Conservation (phyloP, 92 coral and sea anemone genomes). For the Metridium senile region DNA sequence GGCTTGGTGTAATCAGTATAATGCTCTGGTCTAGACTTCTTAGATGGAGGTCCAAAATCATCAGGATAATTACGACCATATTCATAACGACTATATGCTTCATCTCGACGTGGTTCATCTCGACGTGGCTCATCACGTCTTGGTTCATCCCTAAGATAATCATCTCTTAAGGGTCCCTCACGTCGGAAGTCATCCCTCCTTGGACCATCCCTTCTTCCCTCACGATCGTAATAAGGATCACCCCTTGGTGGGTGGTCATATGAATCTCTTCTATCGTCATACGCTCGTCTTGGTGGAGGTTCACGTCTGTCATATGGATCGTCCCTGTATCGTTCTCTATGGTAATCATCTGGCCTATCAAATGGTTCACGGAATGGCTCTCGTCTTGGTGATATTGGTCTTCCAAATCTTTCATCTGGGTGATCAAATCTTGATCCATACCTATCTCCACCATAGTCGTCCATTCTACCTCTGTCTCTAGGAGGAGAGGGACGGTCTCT, state of each 20-base stretch:
- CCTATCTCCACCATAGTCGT: slow-evolving; percentile 64
- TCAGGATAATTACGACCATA: slow-evolving; percentile 51
- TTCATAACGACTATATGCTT: slow-evolving; percentile 37
- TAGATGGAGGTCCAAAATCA: slow-evolving; percentile 82
- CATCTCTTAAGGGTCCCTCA: slow-evolving; percentile 25
- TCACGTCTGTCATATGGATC: slow-evolving; percentile 75
- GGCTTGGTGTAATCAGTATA: slow-evolving; percentile 61
- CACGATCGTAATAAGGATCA: slow-evolving; percentile 56
- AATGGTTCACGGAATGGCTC: slow-evolving; percentile 59
- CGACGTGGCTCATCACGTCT: slow-evolving; percentile 51
- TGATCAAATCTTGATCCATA: slow-evolving; percentile 79
- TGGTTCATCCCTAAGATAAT: slow-evolving; percentile 5
- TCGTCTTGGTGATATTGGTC: slow-evolving; percentile 70
- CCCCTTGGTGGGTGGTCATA: slow-evolving; percentile 56
- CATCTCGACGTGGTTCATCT: slow-evolving; percentile 45
- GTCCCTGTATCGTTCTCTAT: slow-evolving; percentile 79
- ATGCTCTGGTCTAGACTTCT: slow-evolving; percentile 87
- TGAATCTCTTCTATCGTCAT: slow-evolving; percentile 67
- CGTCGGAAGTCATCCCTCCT: slow-evolving; percentile 28
- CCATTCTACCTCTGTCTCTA: slow-evolving; percentile 69
- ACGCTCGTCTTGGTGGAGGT: slow-evolving; percentile 48
- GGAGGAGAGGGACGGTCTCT: slow-evolving; percentile 73
- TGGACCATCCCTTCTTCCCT: slow-evolving; percentile 21
- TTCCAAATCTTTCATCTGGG: slow-evolving; percentile 73
- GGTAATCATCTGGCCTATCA: slow-evolving; percentile 76